These are phyloP conservation scores for Ormyrus pomaceus DNA, from an alignment of 2,888 invertebrate genomes.

Conservation along the genomic window DNA sequence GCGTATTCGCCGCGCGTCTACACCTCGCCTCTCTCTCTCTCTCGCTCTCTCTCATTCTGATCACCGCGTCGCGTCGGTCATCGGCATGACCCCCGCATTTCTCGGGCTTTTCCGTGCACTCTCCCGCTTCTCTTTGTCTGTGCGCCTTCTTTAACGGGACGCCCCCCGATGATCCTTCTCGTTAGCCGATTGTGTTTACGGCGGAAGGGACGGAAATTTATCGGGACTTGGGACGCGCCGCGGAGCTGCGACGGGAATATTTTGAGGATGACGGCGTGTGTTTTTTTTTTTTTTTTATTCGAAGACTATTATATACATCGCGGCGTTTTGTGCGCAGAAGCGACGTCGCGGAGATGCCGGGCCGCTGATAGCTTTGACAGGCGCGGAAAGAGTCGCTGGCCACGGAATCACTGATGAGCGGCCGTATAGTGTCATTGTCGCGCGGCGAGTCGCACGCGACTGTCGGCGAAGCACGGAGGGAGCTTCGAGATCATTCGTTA, in stretches of 20 bases:
- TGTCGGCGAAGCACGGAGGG: background rate
- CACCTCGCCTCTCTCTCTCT: background rate
- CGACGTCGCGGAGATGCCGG: constrained; percentile 10
- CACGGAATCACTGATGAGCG: constrained; percentile 25
- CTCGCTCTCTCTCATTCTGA: constrained; percentile 8
- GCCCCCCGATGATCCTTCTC: background rate
- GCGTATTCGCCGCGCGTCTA: constrained; percentile 66
- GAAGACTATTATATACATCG: too few relatives aligned
- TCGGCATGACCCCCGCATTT: constrained; percentile 71
- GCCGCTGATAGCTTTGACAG: constrained; percentile 31
- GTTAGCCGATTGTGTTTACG: too few relatives aligned
- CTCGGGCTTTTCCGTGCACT: constrained; percentile 22
- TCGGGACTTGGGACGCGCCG: too few relatives aligned
- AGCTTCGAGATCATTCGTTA: constrained; percentile 3
- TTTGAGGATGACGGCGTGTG: too few relatives aligned
- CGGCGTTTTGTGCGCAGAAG: too few relatives aligned
- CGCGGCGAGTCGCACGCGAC: background rate
- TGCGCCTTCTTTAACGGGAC: background rate
- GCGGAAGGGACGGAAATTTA: too few relatives aligned
- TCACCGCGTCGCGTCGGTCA: constrained; percentile 71
- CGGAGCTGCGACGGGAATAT: too few relatives aligned
- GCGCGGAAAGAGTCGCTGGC: constrained; percentile 22
- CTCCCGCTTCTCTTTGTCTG: background rate
- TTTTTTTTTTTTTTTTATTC: too few relatives aligned
- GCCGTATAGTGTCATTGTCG: background rate